Evolutionary conservation across 2,797 vertebrate genomes (phyloP).

Genomic region (Acanthis flammea): DNA sequence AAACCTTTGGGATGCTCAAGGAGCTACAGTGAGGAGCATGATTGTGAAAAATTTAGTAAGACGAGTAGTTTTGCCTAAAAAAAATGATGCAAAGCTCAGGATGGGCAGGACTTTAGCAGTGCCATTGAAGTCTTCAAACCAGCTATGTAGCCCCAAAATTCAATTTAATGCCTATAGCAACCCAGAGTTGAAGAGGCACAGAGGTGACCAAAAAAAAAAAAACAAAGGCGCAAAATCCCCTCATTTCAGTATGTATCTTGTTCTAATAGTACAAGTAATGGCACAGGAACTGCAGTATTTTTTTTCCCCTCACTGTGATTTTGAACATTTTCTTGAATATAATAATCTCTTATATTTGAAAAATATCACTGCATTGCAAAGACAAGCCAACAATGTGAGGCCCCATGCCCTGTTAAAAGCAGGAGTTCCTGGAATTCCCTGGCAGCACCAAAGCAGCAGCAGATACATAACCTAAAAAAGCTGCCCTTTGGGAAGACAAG

Average conservation of each 20-base stretch:
- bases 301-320: neutral
- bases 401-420: neutral
- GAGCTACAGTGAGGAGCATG: neutral
- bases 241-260: neutral
- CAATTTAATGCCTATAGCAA: neutral
- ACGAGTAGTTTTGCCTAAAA: neutral
- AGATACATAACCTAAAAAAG: neutral
- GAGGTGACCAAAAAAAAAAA: neutral
- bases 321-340: neutral
- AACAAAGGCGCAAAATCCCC: rapidly evolving
- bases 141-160: rapidly evolving
- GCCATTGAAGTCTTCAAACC: rapidly evolving
- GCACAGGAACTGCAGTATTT: neutral
- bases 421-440: constrained; percentile 55
- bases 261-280: neutral
- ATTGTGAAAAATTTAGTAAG: neutral
- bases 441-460: constrained; percentile 21
- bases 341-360: neutral
- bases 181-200: neutral
- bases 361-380: neutral
- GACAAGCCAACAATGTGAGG: neutral
- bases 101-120: neutral
- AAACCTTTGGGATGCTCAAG: neutral
- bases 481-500: neutral
- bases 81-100: neutral